Base-by-base conservation (phyloP, 2,888 invertebrate genomes). In the Scaptomyza tumidula region DNA sequence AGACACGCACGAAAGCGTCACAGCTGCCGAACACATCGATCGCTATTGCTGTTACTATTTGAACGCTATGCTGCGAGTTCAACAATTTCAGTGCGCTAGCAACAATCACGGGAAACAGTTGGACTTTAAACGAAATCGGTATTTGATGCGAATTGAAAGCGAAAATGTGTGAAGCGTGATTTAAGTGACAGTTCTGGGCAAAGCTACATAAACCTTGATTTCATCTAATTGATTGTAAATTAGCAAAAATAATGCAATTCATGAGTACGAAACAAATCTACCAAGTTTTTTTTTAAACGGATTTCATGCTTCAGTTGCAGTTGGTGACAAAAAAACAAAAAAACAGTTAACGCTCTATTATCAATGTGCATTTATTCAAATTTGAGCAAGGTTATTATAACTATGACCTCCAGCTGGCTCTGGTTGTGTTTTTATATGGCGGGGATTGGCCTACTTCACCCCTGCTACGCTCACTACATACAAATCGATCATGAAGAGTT, bases 401-500 rank as follows among this genome's bases (percentile, higher is more conserved):
- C 65, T 46, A 81, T 76, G 75, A 56, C 53, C 62, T 48, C 45
- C 37, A 43, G 29, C 11, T 44, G 48, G 33, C 9, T 60, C n/a
- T 75, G 67, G 39, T 39, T 71, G 29, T 48, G 49, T 5, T 10
- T 69, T 41, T 16, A 16, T 41, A 16, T 41, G 16, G 10, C 16
- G 5, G 27, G 45, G n/a, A 10, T 56, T 39, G 54, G n/a, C 43
- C n/a, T 52, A n/a, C 31, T 62, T 33, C 45, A 44, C 27, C 57
- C 63, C 48, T 13, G 60, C 52, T 70, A 70, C 29, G 80, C 88
- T 45, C 91, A 91, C 70, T 83, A 80, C 50, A 88, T 90, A 81
- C 90, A 90, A 48, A 83, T 90, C 57, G 89, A 90, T 63, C 85
- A 90, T 29, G 87, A 86, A 54, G 89, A 86, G 60, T 90, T 89